A percentile compares a stretch with the other conserved stretches of the same genome.
Evolutionary conservation across 2,797 vertebrate genomes (phyloP).

Genomic region (Pseudochirops corinnae): DNA sequence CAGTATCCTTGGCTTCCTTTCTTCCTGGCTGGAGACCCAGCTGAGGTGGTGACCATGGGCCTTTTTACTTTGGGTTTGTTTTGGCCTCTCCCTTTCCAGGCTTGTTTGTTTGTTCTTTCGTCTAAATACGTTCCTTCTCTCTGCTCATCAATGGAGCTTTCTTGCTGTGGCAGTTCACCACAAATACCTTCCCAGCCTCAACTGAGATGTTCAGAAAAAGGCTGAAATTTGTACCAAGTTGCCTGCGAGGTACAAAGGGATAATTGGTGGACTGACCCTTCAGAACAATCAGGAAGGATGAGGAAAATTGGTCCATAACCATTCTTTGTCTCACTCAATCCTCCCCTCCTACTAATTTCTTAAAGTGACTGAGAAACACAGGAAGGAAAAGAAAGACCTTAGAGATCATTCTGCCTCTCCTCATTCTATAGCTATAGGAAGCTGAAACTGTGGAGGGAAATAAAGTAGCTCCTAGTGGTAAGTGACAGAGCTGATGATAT

Average conservation of each 20-base stretch:
- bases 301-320: background rate
- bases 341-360: background rate
- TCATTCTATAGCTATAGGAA: background rate
- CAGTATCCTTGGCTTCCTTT: background rate
- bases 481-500: background rate
- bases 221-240: background rate
- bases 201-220: background rate
- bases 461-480: background rate
- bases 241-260: background rate
- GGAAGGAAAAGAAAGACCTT: background rate
- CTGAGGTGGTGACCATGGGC: constrained; percentile 63
- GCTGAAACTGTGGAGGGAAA: background rate
- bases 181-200: background rate
- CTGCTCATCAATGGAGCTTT: constrained; percentile 45
- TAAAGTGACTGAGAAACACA: background rate
- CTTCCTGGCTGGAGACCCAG: constrained; percentile 62
- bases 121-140: constrained; percentile 42
- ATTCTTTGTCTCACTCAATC: background rate
- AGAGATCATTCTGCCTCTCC: background rate
- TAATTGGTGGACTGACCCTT: background rate
- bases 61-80: constrained; percentile 68
- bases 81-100: constrained; percentile 61
- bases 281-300: background rate
- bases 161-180: background rate
- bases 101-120: constrained; percentile 69